Base-by-base conservation (phyloP, 2,797 vertebrate species). In the Masticophis lateralis region DNA sequence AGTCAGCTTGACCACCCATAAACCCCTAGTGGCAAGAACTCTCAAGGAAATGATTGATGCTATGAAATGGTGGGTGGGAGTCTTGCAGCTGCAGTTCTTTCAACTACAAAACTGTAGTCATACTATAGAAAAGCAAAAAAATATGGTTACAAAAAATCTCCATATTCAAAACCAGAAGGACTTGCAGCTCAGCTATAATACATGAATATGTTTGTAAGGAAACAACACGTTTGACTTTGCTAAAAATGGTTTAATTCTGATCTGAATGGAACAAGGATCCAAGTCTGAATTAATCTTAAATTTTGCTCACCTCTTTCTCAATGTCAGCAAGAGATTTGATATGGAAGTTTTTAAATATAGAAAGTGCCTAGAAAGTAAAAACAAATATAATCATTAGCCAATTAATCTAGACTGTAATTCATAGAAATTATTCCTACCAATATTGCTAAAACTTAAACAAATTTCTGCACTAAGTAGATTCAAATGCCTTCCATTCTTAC, bases 291-390 rank as follows among this genome's bases (percentile, higher is more conserved):
- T 32, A 13, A 11, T 47, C 25, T 79, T 53, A 57, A 57, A 0
- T 27, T 28, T 14, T 6, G 61, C 95, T 91, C 56, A 99, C 99
- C 98, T 99, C 99, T 10, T 98, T 98, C 93, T 99, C 98, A 51
- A 99, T 99, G 87, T 99, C 98, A 0, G 98, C 98, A 2, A 98
- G 93, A 0, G 98, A 99, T 94, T 99, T 99, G 55, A 99, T 98
- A 0, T 94, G 97, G 53, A 99, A 97, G 91, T 98, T 97, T 89
- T 88, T 97, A 6, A 97, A 92, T 59, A 96, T 94, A 91, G 95
- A 97, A n/a, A 94, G 87, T 43, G 94, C 97, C 98, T 98, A 66
- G 43, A 0, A 66, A 32, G 37, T 22, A 56, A 74, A 56, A 43
- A 12, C 9, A 27, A 59, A 83, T 47, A 27, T 9, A 88, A n/a